Evolutionary conservation across 1,140 invertebrate species (phyloP), one percentile per base, ranked within the genome.

Genomic region (Drosophila sulfurigaster): DNA sequence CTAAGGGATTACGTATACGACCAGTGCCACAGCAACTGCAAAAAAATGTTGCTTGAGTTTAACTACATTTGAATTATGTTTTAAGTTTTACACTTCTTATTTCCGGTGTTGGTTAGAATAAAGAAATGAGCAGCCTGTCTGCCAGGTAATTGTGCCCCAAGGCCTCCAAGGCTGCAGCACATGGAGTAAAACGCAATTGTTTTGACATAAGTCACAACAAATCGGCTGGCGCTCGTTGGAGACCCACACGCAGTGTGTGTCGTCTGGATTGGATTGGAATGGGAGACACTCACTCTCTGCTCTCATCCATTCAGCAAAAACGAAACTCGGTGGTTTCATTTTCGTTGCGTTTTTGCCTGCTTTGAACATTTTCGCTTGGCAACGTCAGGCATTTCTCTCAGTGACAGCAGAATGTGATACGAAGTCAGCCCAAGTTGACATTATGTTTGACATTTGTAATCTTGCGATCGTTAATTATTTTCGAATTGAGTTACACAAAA

Each of bases 361-460:
- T 87, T 81, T 86, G 67, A 81, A 75, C 73, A 83, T 73, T 77
- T 25, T 58, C 35, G 52, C 45, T 38, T 75, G 35, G 64, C 20
- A 64, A 59, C 16, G 58, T 38, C 38, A 65, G 51, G 62, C 41
- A 68, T 67, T 72, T 67, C 63, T 35, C 74, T 49, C 74, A 67
- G 71, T 68, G 71, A 74, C 71, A 70, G 62, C 58, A 57, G 10
- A 58, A 75, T 78, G 75, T 78, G 78, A 78, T 78, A 80, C 62
- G 69, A 54, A 76, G 60, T 65, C 78, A 45, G 77, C 16, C 64
- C 83, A 78, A 83, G 52, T 81, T 91, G 91, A 91, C 91, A 92
- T 86, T 91, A 70, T 86, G 77, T 92, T 92, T 92, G 91, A 92
- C 91, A 92, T 91, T 92, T 92, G 91, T 92, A 92, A 92, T 92